Conservation (phyloP, 2,888 invertebrate genomes). For the Agrochola macilenta region DNA sequence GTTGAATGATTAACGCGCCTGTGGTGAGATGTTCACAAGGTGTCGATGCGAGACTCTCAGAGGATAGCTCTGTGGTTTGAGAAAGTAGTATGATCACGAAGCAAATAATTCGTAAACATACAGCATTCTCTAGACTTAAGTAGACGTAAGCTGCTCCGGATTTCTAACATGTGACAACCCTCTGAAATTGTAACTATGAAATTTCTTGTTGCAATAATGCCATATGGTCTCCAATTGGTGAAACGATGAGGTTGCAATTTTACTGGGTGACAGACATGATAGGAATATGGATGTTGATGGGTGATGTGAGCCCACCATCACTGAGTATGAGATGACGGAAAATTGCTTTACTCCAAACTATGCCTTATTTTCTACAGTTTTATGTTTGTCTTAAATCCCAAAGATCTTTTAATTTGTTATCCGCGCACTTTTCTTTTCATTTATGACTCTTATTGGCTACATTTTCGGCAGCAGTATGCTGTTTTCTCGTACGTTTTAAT, state of each 20-base stretch:
- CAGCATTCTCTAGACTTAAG: conserved; percentile 87
- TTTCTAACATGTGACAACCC: conserved; percentile 81
- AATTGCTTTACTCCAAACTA: conserved; percentile 5
- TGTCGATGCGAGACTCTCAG: conserved; percentile 76
- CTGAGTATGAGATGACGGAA: conserved; percentile 62
- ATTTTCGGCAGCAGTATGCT: conserved; percentile 40
- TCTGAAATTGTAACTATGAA: conserved; percentile 79
- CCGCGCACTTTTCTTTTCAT: neutral
- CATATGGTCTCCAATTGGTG: conserved; percentile 43
- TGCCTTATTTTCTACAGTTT: conserved; percentile 28
- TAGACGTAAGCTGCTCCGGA: conserved; percentile 82
- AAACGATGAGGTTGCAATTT: conserved; percentile 78
- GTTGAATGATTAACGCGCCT: conserved; percentile 58
- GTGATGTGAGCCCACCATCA: conserved; percentile 79
- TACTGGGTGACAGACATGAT: conserved; percentile 79
- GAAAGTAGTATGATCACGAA: conserved; percentile 85
- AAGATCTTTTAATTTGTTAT: neutral
- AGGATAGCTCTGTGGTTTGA: conserved; percentile 81
- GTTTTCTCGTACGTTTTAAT: conserved; percentile 17
- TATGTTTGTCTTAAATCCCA: conserved; percentile 15
- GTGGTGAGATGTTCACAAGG: conserved; percentile 70
- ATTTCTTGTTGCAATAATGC: conserved; percentile 35
- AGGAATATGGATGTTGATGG: conserved; percentile 81
- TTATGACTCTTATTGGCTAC: neutral
- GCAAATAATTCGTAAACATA: conserved; percentile 80